phyloP scores from a whole-genome alignment of 2,888 invertebrate genomes.

The Drosophila mayaguana region DNA sequence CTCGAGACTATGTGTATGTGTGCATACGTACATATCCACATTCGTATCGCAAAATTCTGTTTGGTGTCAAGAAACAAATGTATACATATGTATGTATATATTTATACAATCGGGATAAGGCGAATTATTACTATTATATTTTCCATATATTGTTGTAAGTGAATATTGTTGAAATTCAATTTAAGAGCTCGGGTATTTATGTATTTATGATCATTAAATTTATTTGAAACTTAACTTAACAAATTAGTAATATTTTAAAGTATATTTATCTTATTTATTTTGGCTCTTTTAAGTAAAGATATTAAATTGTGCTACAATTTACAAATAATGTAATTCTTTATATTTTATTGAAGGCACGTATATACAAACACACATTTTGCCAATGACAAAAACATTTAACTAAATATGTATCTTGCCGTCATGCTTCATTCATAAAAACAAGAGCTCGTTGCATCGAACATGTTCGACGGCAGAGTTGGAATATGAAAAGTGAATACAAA shows the following conservation, averaged over 20 bases:
- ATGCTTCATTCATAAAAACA: constrained; percentile 68
- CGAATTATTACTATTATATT: background rate
- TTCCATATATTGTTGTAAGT: background rate
- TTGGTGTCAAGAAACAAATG: background rate
- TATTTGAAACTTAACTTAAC: no score
- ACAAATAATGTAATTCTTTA: background rate
- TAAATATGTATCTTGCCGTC: constrained; percentile 4
- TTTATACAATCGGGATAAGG: background rate
- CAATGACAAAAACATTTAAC: background rate
- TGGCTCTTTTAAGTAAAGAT: background rate
- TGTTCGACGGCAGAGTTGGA: constrained; percentile 37
- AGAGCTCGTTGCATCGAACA: constrained; percentile 46
- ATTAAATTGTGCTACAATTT: background rate
- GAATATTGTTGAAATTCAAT: background rate
- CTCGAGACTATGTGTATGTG: background rate
- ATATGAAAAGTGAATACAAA: background rate
- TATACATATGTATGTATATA: background rate
- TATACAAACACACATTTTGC: background rate
- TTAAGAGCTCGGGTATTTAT: background rate
- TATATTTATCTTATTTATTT: background rate
- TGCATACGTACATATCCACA: background rate
- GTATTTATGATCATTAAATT: background rate
- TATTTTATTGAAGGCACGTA: background rate
- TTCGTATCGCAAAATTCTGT: background rate
- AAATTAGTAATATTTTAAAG: no score